Conservation (phyloP, 2,113 vertebrate genomes). For the Cariama cristata region DNA sequence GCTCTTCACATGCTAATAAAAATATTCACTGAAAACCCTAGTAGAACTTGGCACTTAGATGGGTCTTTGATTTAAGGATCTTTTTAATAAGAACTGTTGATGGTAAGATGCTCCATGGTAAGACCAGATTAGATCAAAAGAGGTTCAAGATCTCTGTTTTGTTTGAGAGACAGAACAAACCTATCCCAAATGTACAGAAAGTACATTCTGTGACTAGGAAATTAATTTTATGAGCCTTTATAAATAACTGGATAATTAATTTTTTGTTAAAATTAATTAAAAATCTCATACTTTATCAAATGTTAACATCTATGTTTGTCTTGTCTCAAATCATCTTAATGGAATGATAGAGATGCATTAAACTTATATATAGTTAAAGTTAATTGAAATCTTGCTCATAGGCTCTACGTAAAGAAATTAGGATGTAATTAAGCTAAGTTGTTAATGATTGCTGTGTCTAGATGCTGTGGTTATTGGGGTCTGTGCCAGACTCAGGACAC, state of each 20-base stretch:
- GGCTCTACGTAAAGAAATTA: background rate
- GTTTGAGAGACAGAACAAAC: background rate
- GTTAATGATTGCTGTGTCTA: background rate
- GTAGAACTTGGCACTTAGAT: background rate
- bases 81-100: background rate
- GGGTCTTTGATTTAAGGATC: background rate
- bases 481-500: background rate
- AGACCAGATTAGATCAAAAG: slow-evolving; percentile 7
- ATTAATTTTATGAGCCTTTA: background rate
- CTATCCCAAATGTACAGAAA: background rate
- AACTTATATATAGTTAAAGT: slow-evolving; percentile 28
- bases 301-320: slow-evolving; percentile 33
- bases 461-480: background rate
- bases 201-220: background rate
- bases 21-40: background rate
- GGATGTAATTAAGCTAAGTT: slow-evolving; percentile 21
- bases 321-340: slow-evolving; percentile 25
- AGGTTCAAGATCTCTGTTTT: background rate
- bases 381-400: slow-evolving; percentile 42
- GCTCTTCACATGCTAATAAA: background rate
- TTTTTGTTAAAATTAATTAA: slow-evolving; percentile 27
- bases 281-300: background rate
- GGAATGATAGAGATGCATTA: background rate
- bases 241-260: slow-evolving; percentile 34
- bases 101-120: background rate